A percentile compares a stretch with the other conserved stretches of the same genome.
phyloP scores from a whole-genome alignment of 2,888 invertebrate genomes.

The Harpalus rufipes region DNA sequence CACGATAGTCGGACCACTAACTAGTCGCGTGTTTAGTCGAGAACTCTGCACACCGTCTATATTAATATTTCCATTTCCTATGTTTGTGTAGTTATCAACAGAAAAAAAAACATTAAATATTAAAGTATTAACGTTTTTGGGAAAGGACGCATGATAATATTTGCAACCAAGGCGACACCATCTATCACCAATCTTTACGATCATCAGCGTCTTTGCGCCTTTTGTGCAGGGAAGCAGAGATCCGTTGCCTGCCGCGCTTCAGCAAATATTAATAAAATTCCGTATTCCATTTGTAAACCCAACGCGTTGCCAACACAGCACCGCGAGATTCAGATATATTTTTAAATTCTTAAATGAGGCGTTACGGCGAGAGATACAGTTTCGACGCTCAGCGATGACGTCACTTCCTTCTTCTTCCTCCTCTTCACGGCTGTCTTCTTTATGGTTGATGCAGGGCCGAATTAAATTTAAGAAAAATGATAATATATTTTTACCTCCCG shows the following conservation, averaged over 20 bases:
- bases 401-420: constrained; percentile 55
- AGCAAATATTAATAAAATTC: constrained; percentile 65
- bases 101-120: background rate
- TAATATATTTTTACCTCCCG: no score
- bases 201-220: constrained; percentile 4
- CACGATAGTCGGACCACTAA: no score
- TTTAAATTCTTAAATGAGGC: constrained; percentile 75
- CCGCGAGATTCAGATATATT: constrained; percentile 72
- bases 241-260: constrained; percentile 3
- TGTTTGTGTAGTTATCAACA: no score
- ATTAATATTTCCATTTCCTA: no score
- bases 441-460: background rate
- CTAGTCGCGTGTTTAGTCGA: no score
- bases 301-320: constrained; percentile 66
- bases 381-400: constrained; percentile 59
- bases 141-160: background rate
- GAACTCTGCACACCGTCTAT: no score
- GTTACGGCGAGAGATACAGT: constrained; percentile 68
- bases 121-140: background rate
- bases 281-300: constrained; percentile 67
- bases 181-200: constrained; percentile 4
- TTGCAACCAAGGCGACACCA: background rate
- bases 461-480: background rate
- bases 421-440: background rate
- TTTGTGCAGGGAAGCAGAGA: constrained; percentile 3